Conservation (phyloP, 2,113 vertebrate genomes). For the Drymodes brunneopygia region DNA sequence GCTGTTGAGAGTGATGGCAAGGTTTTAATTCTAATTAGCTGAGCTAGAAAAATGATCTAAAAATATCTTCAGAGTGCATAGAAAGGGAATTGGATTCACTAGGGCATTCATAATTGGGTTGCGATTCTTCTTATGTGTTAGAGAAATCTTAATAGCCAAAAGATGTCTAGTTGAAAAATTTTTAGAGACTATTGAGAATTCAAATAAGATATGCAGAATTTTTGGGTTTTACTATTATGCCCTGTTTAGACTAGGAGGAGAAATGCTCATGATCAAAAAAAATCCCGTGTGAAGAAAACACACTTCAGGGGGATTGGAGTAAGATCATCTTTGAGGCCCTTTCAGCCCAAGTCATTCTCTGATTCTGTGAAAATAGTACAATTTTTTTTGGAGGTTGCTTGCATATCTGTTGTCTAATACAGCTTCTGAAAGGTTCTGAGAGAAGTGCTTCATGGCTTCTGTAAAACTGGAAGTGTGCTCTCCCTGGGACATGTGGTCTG, state of each 20-base stretch:
- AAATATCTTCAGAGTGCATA: not conserved
- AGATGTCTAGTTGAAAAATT: not conserved
- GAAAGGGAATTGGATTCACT: not conserved
- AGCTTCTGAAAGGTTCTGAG: not conserved
- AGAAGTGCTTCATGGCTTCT: not conserved
- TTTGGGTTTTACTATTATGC: not conserved
- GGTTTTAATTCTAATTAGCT: not conserved
- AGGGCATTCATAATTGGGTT: not conserved
- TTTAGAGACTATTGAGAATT: not conserved
- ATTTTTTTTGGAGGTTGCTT: not conserved
- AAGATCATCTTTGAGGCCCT: not conserved
- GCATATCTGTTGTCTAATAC: not conserved
- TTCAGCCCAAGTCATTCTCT: not conserved
- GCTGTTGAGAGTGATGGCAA: not conserved
- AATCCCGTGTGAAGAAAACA: not conserved
- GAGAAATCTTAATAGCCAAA: not conserved
- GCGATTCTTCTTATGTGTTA: not conserved
- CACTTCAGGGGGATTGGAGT: not conserved
- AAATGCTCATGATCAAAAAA: not conserved
- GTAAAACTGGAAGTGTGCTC: not conserved
- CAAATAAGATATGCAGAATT: not conserved
- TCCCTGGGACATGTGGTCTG: not conserved
- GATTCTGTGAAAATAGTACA: not conserved
- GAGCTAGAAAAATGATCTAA: not conserved
- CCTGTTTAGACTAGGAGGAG: not conserved